Conservation (phyloP, 2,797 vertebrate species). For the Brachyalestes nurse region DNA sequence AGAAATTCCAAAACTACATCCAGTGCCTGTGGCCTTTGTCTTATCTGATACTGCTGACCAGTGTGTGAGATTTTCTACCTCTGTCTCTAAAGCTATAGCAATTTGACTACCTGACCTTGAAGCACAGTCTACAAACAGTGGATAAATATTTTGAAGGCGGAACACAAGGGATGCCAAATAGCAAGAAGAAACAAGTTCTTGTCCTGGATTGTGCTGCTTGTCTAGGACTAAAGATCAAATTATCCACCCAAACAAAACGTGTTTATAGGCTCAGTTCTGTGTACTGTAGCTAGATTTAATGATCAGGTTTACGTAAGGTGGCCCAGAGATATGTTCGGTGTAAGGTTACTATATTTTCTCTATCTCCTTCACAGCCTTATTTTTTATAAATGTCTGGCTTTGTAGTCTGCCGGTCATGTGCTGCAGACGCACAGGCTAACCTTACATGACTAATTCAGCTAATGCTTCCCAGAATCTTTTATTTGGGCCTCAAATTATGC, state of each 20-base stretch:
- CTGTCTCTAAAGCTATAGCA: neutral
- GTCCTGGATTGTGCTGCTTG: neutral
- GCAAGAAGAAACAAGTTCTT: neutral
- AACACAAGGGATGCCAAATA: neutral
- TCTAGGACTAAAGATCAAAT: neutral
- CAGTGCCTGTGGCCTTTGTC: neutral
- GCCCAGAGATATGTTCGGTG: no score
- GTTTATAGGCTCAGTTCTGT: neutral
- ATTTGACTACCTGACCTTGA: neutral
- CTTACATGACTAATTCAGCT: constrained; percentile 2
- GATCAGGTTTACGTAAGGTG: neutral
- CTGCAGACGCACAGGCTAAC: no score
- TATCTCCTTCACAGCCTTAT: neutral
- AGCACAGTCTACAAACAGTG: neutral
- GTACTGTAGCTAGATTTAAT: neutral
- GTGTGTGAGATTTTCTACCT: neutral
- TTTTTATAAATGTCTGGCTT: neutral
- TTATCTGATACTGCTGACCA: neutral
- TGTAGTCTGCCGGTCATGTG: neutral
- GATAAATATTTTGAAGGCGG: neutral
- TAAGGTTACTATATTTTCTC: neutral
- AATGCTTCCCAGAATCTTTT: neutral
- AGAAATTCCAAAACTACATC: neutral
- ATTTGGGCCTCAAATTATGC: neutral
- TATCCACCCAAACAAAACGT: neutral